Evolutionary conservation across 1,140 invertebrate species (phyloP).

Genomic region (Tyrophagus putrescentiae): DNA sequence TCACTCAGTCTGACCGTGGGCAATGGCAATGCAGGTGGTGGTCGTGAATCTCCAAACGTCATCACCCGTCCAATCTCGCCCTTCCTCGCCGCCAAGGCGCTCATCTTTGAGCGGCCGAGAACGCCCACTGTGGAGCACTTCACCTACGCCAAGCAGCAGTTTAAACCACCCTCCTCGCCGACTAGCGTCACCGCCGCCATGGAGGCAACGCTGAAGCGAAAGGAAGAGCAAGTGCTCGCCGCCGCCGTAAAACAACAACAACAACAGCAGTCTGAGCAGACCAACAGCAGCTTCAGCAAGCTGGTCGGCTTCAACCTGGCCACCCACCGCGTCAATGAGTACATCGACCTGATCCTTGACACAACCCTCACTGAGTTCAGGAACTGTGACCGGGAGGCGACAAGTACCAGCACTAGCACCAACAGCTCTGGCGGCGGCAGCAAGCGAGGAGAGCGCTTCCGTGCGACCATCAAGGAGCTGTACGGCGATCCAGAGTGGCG

Average conservation of each 20-base stretch:
- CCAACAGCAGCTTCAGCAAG: constrained; percentile 7
- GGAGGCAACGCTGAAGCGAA: background rate
- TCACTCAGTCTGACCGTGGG: too few species aligned
- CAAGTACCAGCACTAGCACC: too few species aligned
- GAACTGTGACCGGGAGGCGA: too few species aligned
- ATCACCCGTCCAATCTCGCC: too few species aligned
- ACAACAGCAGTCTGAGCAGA: background rate
- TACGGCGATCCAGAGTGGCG: constrained; percentile 8
- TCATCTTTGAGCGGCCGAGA: background rate
- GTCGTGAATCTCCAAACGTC: background rate
- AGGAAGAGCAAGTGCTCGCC: background rate
- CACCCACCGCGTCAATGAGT: background rate
- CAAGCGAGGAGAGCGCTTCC: background rate
- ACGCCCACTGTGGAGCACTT: background rate
- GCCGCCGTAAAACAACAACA: background rate
- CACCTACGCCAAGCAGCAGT: background rate
- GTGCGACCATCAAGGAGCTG: background rate
- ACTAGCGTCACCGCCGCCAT: background rate
- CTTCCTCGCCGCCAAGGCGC: background rate
- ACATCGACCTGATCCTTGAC: background rate
- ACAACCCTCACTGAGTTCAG: background rate
- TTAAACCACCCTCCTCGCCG: background rate
- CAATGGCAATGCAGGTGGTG: background rate
- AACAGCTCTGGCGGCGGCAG: background rate
- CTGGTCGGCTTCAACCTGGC: constrained; percentile 1